Base-by-base conservation (phyloP, 2,797 vertebrate genomes). In the Oreochromis mossambicus region DNA sequence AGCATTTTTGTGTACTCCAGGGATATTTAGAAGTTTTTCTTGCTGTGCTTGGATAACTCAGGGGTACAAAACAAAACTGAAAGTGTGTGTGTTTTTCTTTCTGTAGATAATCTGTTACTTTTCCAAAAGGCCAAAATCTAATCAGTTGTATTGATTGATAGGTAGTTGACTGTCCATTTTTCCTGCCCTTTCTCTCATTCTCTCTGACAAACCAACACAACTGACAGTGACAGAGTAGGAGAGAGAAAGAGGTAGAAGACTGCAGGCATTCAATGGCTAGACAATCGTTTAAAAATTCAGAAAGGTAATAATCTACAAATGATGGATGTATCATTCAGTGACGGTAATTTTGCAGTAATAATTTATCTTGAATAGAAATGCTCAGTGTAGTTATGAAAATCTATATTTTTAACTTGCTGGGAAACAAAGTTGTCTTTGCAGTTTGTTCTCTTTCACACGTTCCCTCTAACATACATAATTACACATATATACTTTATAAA, bases 71-170 rank as follows among this genome's bases (percentile, higher is more conserved):
- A 85, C 50, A 83, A 79, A 88, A 81, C 56, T 78, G 38, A 76
- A 77, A 81, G 34, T 56, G 43, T 76, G 32, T 73, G 80, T 32
- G 29, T 36, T 8, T n/a, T n/a, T 36, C 4, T 24, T 61, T 79
- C 41, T 12, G 43, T 79, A 52, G 21, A 78, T 70, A 82, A 87
- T 88, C 82, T 91, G 90, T 89, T 88, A 90, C 80, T 63, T 84
- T 89, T 80, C 79, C 79, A 83, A 89, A 88, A 84, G 81, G 48
- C 80, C 32, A 54, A 87, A 90, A 92, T 87, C 86, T 50, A 88
- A 93, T 92, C 92, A 92, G 92, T 89, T 26, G 8, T 56, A 77
- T 61, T 78, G 88, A 91, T 70, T 91, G 91, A 92, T 91, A 82
- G 82, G 90, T 88, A 81, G 90, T 5, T 79, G 85, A 88, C 87